Base-by-base conservation (phyloP, 2,888 invertebrate species). In the Eurytoma californica region DNA sequence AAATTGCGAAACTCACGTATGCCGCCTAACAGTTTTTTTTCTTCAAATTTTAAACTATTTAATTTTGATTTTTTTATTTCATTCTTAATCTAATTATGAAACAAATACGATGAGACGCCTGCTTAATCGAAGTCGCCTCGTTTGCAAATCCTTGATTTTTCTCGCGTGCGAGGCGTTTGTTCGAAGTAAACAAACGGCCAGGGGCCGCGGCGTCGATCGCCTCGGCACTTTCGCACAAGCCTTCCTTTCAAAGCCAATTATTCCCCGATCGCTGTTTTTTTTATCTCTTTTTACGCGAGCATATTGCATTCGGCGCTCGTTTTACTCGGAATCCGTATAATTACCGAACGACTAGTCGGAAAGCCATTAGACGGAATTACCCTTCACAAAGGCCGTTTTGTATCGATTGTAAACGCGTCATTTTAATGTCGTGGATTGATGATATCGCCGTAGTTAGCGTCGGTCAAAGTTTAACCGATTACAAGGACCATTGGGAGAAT, bases 321-420 rank as follows among this genome's bases (percentile, higher is more conserved):
- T 77, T 65, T 76, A 72, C 76, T 60, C n/a, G 70, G 72, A 80
- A 80, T 76, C 55, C 72, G 63, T 72, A 69, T 68, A 77, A 80
- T 80, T 77, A 77, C 72, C 61, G 51, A 28, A 24, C 63, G 76
- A 67, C 68, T 68, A 57, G 73, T 58, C 65, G 65, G 77, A 77
- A 69, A 73, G 63, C 77, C 58, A 77, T 80, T 80, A 73, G 69
- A 53, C 53, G 60, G 72, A 76, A 68, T 78, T 80, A 63, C 57
- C 66, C 60, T 76, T 76, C 39, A 51, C 67, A 63, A 57, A 30
- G 49, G 58, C 9, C 67, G 28, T 47, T 72, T 72, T 60, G 74
- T 39, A 57, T 63, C 63, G 61, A 61, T 61, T 18, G 47, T 30
- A 24, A 24, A 14, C 60, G 60, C 24, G 28, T 24, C 24, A 60